phyloP scores from a whole-genome alignment of 2,113 vertebrate species.

The Entomyzon cyanotis region DNA sequence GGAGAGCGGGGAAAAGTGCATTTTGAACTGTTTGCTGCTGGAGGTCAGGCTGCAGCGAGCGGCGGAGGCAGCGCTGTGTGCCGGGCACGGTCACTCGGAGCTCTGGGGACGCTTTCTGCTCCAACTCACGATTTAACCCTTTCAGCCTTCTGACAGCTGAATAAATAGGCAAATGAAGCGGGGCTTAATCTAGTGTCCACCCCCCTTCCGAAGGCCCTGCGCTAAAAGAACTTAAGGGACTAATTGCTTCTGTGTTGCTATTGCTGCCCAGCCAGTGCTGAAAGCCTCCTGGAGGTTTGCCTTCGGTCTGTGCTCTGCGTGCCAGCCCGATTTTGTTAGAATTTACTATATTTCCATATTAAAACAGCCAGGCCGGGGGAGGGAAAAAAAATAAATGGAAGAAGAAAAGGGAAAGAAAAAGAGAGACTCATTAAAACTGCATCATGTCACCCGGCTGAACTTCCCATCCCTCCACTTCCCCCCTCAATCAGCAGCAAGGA shows the following conservation, averaged over 20 bases:
- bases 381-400: background rate
- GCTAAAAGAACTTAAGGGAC: conserved; percentile 27
- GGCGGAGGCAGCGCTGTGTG: background rate
- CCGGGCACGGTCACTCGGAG: background rate
- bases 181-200: conserved; percentile 39
- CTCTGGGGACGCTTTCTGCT: conserved; percentile 13
- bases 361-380: background rate
- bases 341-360: conserved; percentile 43
- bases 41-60: background rate
- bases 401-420: conserved; percentile 28
- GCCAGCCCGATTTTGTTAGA: conserved; percentile 23
- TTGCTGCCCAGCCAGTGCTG: conserved; percentile 13
- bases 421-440: conserved; percentile 61
- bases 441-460: conserved; percentile 57
- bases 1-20: background rate
- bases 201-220: conserved; percentile 26
- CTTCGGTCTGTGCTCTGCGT: background rate
- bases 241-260: conserved; percentile 32
- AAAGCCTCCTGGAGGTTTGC: conserved; percentile 19
- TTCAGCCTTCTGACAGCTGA: conserved; percentile 37
- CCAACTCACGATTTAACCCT: conserved; percentile 17
- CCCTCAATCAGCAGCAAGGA: conserved; percentile 44
- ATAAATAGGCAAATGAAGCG: conserved; percentile 42
- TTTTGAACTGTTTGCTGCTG: background rate
- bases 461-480: conserved; percentile 53